A percentile compares a stretch with the other conserved stretches of the same genome.
phyloP scores from a whole-genome alignment of 2,797 vertebrate genomes.

The Sebastes paucispinis region DNA sequence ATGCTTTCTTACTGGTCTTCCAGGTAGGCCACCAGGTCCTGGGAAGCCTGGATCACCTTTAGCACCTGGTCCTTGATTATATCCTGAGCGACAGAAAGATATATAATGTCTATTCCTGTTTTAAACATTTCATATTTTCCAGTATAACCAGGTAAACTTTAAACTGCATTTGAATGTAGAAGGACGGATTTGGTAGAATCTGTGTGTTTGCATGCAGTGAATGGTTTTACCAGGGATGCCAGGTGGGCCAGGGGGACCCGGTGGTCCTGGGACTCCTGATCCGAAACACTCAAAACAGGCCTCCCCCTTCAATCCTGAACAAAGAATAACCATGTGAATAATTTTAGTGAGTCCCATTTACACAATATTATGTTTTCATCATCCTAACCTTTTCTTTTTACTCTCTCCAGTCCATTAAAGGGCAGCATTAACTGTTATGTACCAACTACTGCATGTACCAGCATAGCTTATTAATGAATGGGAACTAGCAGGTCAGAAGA shows the following conservation, averaged over 20 bases:
- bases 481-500: not conserved
- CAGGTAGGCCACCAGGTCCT: conserved; percentile 60
- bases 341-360: not conserved
- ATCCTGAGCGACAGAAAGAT: conserved; percentile 50
- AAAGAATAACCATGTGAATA: not conserved
- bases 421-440: not conserved
- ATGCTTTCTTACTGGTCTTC: conserved; percentile 58
- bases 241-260: conserved; percentile 46
- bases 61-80: conserved; percentile 50
- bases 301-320: conserved; percentile 61
- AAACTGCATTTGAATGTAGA: not conserved
- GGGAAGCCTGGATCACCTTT: conserved; percentile 68
- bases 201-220: not conserved
- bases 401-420: not conserved
- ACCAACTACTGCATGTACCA: not conserved
- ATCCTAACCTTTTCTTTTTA: not conserved
- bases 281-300: conserved; percentile 46
- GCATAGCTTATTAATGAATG: not conserved
- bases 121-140: not conserved
- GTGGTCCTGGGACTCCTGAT: conserved; percentile 41
- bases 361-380: not conserved
- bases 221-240: conserved; percentile 61
- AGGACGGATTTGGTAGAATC: not conserved
- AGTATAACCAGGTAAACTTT: not conserved
- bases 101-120: not conserved